These are phyloP conservation scores for Brienomyrus longianalis DNA, from an alignment of 2,113 vertebrate species.

Conservation along the genomic window DNA sequence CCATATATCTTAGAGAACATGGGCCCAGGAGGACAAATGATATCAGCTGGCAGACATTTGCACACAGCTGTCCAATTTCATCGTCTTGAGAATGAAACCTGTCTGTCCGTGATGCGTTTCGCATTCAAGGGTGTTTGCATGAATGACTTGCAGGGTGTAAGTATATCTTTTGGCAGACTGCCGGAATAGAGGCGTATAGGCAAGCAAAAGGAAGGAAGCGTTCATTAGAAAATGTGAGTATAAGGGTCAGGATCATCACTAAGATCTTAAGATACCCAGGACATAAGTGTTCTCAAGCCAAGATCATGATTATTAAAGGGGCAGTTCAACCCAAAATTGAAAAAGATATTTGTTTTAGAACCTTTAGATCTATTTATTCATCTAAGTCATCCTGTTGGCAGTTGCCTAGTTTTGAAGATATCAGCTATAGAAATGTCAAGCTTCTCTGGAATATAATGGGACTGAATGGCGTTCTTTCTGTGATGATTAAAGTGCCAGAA, in stretches of 20 bases:
- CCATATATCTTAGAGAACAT: constrained; percentile 44
- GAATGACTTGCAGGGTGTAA: not conserved
- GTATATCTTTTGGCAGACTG: not conserved
- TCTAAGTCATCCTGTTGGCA: too few relatives aligned
- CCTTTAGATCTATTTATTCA: too few relatives aligned
- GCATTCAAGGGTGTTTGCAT: not conserved
- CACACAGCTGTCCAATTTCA: constrained; percentile 50
- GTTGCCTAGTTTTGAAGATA: too few relatives aligned
- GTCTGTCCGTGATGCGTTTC: not conserved
- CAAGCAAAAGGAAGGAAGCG: not conserved
- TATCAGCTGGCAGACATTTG: constrained; percentile 62
- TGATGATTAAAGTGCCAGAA: too few relatives aligned
- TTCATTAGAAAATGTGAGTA: not conserved
- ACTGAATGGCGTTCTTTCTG: not conserved
- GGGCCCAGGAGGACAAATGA: constrained; percentile 57
- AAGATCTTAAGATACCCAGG: not conserved
- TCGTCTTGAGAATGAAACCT: not conserved
- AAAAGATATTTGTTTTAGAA: too few relatives aligned
- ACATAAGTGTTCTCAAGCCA: too few relatives aligned
- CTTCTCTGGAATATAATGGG: too few relatives aligned
- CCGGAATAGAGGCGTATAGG: not conserved
- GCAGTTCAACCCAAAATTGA: too few relatives aligned
- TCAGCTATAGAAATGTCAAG: too few relatives aligned
- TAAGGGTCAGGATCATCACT: not conserved
- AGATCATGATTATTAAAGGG: too few relatives aligned